Evolutionary conservation across 2,113 vertebrate genomes (phyloP), one percentile per base, ranked within the genome.

Genomic region (Anguilla rostrata): DNA sequence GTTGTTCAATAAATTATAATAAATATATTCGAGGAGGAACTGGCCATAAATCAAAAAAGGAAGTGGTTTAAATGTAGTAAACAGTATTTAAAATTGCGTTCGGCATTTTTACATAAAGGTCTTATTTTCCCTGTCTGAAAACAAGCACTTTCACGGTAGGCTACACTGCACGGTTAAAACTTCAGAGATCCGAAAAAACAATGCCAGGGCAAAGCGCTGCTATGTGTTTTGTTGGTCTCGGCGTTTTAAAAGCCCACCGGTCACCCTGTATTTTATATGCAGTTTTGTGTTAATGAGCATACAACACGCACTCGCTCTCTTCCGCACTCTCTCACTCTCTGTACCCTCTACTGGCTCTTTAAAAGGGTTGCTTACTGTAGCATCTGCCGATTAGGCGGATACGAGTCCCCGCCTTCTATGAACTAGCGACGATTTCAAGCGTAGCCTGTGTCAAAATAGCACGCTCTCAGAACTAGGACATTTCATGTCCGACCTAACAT

Each of bases 311-410:
- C 14, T 9, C 14, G 11, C 57, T 60, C 57, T 60, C 57, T 60
- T 14, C 15, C 57, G 11, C 57, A 9, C 57, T 60, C 57, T 60
- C 57, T 60, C 57, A 1, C 57, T 16, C 57, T n/a, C 20, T 1
- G 4, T 22, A 34, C 60, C 20, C 20, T 63, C 20, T 5, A 20
- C 9, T 88, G 85, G 81, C 91, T 90, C 93, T 93, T 95, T 94
- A 94, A 94, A 93, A 90, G 87, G 18, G 75, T 86, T 83, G 90
- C 84, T 78, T 83, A 20, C 39, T n/a, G 9, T 53, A 84, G 89
- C 7, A 88, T 92, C 92, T 92, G 89, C 91, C 91, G 90, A 92
- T 91, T 88, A 63, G 14, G 4, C 49, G 56, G 63, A 82, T 81
- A 84, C 63, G 0, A 86, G 86, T 78, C 87, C 40, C 83, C 85